A percentile compares a stretch with the other conserved stretches of the same genome.
Conservation (phyloP, 2,888 invertebrate genomes). For the Leptogaster cylindrica region DNA sequence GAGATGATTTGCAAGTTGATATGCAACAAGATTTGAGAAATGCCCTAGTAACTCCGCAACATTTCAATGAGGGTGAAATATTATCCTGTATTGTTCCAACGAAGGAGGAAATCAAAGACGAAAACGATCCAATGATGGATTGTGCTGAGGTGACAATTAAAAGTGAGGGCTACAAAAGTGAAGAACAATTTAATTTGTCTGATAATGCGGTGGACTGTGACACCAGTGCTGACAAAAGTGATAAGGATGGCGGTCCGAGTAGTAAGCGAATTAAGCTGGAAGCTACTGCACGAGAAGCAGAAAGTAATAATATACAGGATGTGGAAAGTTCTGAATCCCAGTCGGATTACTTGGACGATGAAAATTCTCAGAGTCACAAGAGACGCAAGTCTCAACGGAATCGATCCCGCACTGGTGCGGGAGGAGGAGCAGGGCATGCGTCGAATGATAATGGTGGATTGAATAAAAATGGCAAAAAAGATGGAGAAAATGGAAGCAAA, state of each 20-base stretch:
- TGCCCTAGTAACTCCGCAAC: conserved; percentile 65
- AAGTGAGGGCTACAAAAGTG: conserved; percentile 11
- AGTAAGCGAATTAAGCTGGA: conserved; percentile 39
- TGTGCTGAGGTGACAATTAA: conserved; percentile 51
- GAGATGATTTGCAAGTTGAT: conserved; percentile 56
- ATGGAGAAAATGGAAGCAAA: not conserved
- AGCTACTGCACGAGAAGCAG: not conserved
- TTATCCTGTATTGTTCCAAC: conserved; percentile 34
- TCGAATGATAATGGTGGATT: not conserved
- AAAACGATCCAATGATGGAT: conserved; percentile 48
- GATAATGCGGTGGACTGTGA: conserved; percentile 54
- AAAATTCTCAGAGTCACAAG: conserved; percentile 41
- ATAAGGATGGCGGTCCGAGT: conserved; percentile 34
- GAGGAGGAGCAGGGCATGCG: not conserved
- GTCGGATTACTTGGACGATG: conserved; percentile 49
- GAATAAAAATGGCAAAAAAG: conserved; percentile 5
- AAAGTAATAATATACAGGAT: conserved; percentile 1
- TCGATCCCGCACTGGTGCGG: not conserved
- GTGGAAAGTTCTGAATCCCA: conserved; percentile 50
- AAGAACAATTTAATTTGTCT: conserved; percentile 44
- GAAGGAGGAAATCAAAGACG: conserved; percentile 45
- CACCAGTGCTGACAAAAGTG: conserved; percentile 56
- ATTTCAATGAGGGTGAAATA: conserved; percentile 52
- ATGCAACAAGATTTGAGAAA: conserved; percentile 64
- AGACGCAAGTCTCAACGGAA: conserved; percentile 37